Percentiles rank a stretch among this genome's conserved stretches.
Conservation (phyloP, 2,797 vertebrate species). For the Sternarchorhynchus goeldii region DNA sequence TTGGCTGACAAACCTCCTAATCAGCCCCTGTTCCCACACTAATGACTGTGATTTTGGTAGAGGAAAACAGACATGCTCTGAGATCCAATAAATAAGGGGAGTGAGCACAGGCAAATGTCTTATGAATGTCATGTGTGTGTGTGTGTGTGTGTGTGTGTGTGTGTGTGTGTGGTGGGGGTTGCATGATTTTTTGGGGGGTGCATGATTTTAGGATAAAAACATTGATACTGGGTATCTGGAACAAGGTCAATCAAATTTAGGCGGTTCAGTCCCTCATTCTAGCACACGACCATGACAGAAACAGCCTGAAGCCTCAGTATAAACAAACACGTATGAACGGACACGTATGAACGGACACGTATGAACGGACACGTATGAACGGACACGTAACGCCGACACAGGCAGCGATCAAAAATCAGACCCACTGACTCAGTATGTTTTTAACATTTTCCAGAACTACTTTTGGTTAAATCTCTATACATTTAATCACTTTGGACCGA, state of each 20-base stretch:
- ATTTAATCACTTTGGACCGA: not conserved
- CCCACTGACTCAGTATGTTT: not conserved
- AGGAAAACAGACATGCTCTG: constrained; percentile 37
- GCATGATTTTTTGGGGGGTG: not conserved
- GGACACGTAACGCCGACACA: too few species aligned
- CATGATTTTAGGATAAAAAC: constrained; percentile 11
- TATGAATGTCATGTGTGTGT: constrained; percentile 23
- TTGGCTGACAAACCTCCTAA: constrained; percentile 65
- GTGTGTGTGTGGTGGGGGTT: not conserved
- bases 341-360: too few species aligned
- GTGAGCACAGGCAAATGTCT: constrained; percentile 38
- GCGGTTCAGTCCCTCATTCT: not conserved
- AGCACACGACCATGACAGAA: not conserved
- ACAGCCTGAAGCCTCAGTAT: constrained; percentile 8
- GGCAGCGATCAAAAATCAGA: too few species aligned
- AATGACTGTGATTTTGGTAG: constrained; percentile 71
- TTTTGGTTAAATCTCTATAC: not conserved
- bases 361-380: too few species aligned
- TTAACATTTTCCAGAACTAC: not conserved
- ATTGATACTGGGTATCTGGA: not conserved
- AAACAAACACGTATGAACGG: not conserved
- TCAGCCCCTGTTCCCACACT: constrained; percentile 60
- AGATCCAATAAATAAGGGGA: constrained; percentile 33
- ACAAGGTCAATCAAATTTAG: constrained; percentile 3
- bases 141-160: not conserved